These are phyloP conservation scores for Tricholauxania praeusta DNA, from an alignment of 2,888 invertebrate genomes.

Conservation along the genomic window DNA sequence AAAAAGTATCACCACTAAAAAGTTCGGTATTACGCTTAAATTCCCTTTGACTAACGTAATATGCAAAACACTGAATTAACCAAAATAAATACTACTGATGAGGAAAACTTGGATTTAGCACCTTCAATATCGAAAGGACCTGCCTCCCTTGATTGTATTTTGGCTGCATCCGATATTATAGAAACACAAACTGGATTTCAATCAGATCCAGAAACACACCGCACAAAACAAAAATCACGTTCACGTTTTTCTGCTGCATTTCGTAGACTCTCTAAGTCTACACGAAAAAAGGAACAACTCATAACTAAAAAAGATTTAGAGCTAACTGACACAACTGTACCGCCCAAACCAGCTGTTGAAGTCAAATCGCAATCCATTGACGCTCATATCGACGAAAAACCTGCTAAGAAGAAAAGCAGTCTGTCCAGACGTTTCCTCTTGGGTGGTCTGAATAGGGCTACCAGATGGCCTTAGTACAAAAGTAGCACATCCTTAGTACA, in stretches of 20 bases:
- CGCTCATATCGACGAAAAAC: slow-evolving; percentile 45
- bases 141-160: slow-evolving; percentile 32
- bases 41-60: slow-evolving; percentile 49
- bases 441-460: slow-evolving; percentile 56
- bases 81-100: slow-evolving; percentile 42
- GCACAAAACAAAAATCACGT: slow-evolving; percentile 58
- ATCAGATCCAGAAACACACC: slow-evolving; percentile 47
- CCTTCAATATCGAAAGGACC: slow-evolving; percentile 38
- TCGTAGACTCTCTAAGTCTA: slow-evolving; percentile 59
- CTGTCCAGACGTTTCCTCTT: slow-evolving; percentile 60
- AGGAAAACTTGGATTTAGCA: slow-evolving; percentile 46
- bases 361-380: slow-evolving; percentile 46
- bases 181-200: slow-evolving; percentile 35
- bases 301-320: slow-evolving; percentile 7
- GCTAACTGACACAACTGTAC: slow-evolving; percentile 25
- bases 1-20: too few relatives aligned
- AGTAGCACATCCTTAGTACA: too few relatives aligned
- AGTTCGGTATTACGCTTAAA: not conserved
- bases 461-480: too few relatives aligned
- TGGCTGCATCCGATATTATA: slow-evolving; percentile 27
- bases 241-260: slow-evolving; percentile 64
- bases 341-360: slow-evolving; percentile 44
- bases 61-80: slow-evolving; percentile 62
- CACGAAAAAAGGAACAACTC: slow-evolving; percentile 51
- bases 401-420: slow-evolving; percentile 58